Evolutionary conservation across 2,888 invertebrate species (phyloP), one percentile per base, ranked within the genome.

Genomic region (Agrochola lychnidis): DNA sequence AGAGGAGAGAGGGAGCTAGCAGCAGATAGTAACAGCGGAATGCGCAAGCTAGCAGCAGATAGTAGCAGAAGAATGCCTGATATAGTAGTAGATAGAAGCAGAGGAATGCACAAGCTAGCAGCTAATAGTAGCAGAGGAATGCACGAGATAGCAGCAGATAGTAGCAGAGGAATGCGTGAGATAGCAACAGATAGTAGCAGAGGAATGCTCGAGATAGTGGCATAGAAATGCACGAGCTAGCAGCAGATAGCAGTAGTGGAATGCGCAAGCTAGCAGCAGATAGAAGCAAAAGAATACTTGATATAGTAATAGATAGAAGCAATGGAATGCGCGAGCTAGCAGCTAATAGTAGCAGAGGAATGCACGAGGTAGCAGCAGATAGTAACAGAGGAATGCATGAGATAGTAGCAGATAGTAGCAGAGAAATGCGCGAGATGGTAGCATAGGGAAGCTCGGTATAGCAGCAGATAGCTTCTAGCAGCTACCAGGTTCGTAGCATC

Each of bases 341-440:
- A 30, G 42, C 22, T 42, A 4, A n/a, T 42, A 64, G 0, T 16
- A 64, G 9, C 2, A 42, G 0, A 16, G 1, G 4, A 5, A 9
- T 16, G 1, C 16, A 0, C 4, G 9, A 10, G 2, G 1, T 25
- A 63, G 4, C 16, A 25, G n/a, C 25, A 36, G 22, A 12, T 36
- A 62, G 12, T 12, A 36, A 6, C 6, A 36, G 12, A 62, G 22
- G 0, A 36, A 22, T 5, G 19, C 16, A 0, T 2, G 30, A 36
- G 19, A n/a, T 14, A n/a, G 2, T 0, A 22, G 10, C 22, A 62
- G 7, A 22, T 22, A 40, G 22, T 62, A 7, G 0, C 7, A 36
- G 40, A 40, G 10, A 4, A n/a, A 4, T 2, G 0, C 4, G 0
- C 4, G 4, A 70, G 16, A 30, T 22, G 45, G 4, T 22, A 30